Base-by-base conservation (phyloP, 2,797 vertebrate species). In the Meriones psammophilus region DNA sequence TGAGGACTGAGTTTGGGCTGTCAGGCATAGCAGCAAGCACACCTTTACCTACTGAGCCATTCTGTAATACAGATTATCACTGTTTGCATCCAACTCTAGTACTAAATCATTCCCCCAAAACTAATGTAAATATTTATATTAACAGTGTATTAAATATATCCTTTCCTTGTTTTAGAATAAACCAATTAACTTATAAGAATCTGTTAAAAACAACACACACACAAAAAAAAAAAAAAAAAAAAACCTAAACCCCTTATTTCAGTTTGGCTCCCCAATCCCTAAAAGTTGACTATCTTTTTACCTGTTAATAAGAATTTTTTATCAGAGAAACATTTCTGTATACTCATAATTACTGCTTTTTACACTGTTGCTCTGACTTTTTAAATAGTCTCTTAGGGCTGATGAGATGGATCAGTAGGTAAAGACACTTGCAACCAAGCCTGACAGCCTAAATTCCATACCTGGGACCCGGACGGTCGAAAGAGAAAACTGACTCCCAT, bases 301-400 rank as follows among this genome's bases (percentile, higher is more conserved):
- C 54, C 80, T 93, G 69, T 89, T 94, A 85, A 87, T 93, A 54
- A 91, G 74, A 33, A 84, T 77, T 87, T 88, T 42, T 88, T 88
- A 89, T 91, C 0, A 87, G 30, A 86, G 68, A 92, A 92, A 24
- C 33, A 95, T 56, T 9, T 64, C 64, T 89, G 69, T 22, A 58
- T 33, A 30, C 62, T 93, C 46, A 93, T 4, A 88, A 73, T 50
- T 96, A 9, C 69, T 95, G 42, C 58, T 88, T 73, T 54, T 92
- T 20, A 81, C 6, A 89, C n/a, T 80, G 24, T 78, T 96, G 54
- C 76, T 85, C 30, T 71, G 50, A 87, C 36, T 96, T 95, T 69
- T 4, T 54, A 71, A 80, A 33, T 33, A 33, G 33, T 56, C 33
- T 87, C 33, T 71, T 71, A 69, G 66, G 24, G 84, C 22, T 71